Evolutionary conservation across 2,113 vertebrate species (phyloP).

Genomic region (Pycnonotus jocosus): DNA sequence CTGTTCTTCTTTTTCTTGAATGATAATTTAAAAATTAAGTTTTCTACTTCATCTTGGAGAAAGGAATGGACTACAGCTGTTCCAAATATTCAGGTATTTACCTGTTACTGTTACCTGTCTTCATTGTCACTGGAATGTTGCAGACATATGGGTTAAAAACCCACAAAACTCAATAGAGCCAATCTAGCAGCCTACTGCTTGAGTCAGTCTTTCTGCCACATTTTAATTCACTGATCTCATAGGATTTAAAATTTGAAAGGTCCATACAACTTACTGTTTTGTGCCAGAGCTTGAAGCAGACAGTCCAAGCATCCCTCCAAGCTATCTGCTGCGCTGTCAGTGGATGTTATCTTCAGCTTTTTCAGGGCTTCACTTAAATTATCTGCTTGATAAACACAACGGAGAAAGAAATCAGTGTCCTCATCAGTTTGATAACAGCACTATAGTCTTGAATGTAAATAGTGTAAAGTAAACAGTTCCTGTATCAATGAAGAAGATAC

Average conservation of each 20-base stretch:
- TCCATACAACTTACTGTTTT: conserved; percentile 86
- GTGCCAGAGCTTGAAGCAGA: conserved; percentile 89
- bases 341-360: conserved; percentile 89
- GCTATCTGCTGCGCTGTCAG: conserved; percentile 81
- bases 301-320: conserved; percentile 93
- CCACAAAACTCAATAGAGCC: background rate
- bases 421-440: background rate
- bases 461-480: background rate
- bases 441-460: background rate
- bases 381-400: conserved; percentile 73
- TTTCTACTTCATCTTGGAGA: background rate
- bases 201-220: background rate
- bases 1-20: background rate
- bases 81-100: background rate
- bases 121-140: rapidly evolving
- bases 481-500: background rate
- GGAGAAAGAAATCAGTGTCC: conserved; percentile 26
- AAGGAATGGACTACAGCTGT: background rate
- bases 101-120: background rate
- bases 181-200: background rate
- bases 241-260: background rate
- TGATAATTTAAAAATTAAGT: background rate
- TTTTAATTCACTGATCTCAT: background rate
- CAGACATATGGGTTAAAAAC: background rate
- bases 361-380: conserved; percentile 91